Conservation (phyloP, 53 echinoderm and acorn worm genomes). For the Mesocentrotus franciscanus region DNA sequence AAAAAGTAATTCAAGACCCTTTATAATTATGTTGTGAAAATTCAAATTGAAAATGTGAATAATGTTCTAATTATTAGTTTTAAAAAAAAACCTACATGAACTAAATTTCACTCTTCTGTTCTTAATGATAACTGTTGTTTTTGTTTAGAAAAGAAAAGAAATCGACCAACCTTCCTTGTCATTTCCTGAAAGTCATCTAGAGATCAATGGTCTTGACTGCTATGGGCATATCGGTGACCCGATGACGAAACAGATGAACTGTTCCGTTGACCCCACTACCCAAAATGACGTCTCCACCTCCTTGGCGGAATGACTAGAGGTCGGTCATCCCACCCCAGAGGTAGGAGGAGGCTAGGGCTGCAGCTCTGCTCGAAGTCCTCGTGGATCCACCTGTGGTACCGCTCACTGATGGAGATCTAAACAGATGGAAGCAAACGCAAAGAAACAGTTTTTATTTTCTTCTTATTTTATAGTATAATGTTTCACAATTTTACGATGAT, state of each 20-base stretch:
- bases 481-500: not conserved
- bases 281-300: not conserved
- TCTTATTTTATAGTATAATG: not conserved
- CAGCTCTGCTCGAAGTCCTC: not conserved
- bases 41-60: not conserved
- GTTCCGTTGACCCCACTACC: constrained; percentile 18
- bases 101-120: not conserved
- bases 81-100: not conserved
- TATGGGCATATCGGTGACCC: not conserved
- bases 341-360: not conserved
- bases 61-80: no score
- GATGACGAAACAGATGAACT: not conserved
- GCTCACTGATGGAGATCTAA: constrained; percentile 22
- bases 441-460: not conserved
- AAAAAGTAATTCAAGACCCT: not conserved
- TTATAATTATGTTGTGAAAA: no score
- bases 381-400: not conserved
- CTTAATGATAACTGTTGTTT: no score
- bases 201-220: constrained; percentile 17
- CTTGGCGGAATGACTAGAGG: not conserved
- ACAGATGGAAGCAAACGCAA: not conserved
- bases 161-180: not conserved
- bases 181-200: not conserved
- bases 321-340: not conserved
- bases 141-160: not conserved